Percentiles rank a stretch among this genome's conserved stretches.
Conservation (phyloP, 2,797 vertebrate species). For the Dromococcyx pavoninus region DNA sequence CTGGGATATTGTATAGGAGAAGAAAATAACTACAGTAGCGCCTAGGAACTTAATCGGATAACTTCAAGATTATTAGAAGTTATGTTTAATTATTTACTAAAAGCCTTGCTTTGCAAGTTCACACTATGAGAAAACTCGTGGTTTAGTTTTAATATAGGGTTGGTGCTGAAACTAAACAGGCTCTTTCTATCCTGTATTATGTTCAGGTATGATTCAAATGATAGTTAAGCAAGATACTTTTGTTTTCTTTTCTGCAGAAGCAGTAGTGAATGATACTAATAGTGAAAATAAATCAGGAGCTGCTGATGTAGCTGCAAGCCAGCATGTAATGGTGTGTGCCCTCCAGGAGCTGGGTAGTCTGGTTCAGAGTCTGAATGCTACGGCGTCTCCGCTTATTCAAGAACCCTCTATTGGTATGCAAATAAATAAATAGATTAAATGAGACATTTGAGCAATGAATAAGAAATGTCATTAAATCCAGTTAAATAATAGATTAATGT, state of each 20-base stretch:
- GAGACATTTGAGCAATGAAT: neutral
- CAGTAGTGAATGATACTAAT: slow-evolving; percentile 93
- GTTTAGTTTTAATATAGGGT: neutral
- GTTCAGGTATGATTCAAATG: neutral
- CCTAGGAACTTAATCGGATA: neutral
- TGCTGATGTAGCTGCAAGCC: slow-evolving; percentile 93
- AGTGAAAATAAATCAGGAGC: slow-evolving; percentile 92
- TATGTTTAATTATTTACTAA: neutral
- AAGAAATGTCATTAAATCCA: neutral
- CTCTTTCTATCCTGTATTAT: neutral
- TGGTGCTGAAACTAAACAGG: neutral
- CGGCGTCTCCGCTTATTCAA: slow-evolving; percentile 95
- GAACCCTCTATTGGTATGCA: slow-evolving; percentile 91
- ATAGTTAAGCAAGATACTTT: neutral
- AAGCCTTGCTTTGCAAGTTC: neutral
- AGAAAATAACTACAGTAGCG: neutral
- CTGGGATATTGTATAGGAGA: neutral
- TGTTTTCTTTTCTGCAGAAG: slow-evolving; percentile 80
- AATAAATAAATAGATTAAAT: neutral
- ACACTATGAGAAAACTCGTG: neutral
- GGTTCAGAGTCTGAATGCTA: slow-evolving; percentile 95
- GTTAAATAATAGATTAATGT: neutral
- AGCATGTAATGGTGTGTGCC: slow-evolving; percentile 98
- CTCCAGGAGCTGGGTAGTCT: slow-evolving; percentile 96
- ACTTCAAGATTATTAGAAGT: neutral